A percentile compares a stretch with the other conserved stretches of the same genome.
Conservation (phyloP, 2,888 invertebrate genomes). For the Macrophya alboannulata region DNA sequence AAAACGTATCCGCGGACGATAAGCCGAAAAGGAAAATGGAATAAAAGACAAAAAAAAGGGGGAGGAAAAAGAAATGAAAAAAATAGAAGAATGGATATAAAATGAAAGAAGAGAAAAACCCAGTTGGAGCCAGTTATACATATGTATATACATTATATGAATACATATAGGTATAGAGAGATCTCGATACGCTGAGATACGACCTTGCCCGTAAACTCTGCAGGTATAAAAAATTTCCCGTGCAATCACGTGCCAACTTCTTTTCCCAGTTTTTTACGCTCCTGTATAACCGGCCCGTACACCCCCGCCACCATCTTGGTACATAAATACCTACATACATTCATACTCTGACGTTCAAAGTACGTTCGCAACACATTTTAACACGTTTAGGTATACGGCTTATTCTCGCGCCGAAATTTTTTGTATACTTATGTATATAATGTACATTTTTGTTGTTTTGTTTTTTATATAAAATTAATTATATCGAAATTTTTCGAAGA, state of each 20-base stretch:
- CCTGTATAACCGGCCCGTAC: not conserved
- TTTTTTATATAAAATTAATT: too few species aligned
- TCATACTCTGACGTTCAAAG: conserved; percentile 3
- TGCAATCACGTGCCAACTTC: conserved; percentile 44
- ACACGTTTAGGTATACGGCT: too few species aligned
- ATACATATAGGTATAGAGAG: not conserved
- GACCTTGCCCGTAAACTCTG: conserved; percentile 45
- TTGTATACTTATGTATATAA: not conserved
- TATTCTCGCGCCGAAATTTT: not conserved
- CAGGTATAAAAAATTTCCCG: conserved; percentile 62
- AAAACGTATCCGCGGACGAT: not conserved
- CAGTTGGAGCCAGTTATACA: conserved; percentile 52
- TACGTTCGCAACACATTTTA: not conserved
- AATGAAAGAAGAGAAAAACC: conserved; percentile 4
- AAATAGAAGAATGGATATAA: not conserved
- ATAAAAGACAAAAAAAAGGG: not conserved
- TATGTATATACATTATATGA: conserved; percentile 20
- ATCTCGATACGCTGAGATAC: conserved; percentile 36
- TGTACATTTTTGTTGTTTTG: not conserved
- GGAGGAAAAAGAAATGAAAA: not conserved
- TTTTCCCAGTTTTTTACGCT: conserved; percentile 35
- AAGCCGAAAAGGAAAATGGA: not conserved
- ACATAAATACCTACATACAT: conserved; percentile 8
- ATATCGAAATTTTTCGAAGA: too few species aligned
- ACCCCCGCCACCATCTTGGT: not conserved